Evolutionary conservation across 1,140 invertebrate species (phyloP).

Genomic region (Drusus annulatus): DNA sequence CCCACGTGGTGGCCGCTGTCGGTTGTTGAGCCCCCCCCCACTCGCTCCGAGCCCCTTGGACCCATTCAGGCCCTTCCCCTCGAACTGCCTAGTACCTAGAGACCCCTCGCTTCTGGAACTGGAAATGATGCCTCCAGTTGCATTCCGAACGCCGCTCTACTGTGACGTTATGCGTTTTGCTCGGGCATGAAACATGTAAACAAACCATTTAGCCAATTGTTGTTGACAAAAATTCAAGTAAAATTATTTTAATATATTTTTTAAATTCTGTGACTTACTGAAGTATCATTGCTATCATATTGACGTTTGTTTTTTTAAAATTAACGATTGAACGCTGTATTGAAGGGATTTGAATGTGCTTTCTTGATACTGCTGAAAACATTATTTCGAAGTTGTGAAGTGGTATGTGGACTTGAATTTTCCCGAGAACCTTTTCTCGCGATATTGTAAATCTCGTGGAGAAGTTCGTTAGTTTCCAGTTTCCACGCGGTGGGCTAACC

Average conservation of each 20-base stretch:
- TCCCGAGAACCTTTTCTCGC: conserved; percentile 17
- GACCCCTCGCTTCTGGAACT: not conserved
- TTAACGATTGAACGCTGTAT: too few relatives aligned
- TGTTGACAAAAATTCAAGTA: too few relatives aligned
- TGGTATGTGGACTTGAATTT: not conserved
- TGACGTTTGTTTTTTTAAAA: too few relatives aligned
- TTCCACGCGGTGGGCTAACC: conserved; percentile 35
- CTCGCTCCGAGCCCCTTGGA: conserved; percentile 14
- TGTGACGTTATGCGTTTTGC: not conserved
- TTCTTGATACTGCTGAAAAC: not conserved
- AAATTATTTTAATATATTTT: too few relatives aligned
- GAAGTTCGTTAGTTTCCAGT: conserved; percentile 6
- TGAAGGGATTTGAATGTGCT: not conserved
- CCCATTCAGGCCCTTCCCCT: conserved; percentile 39
- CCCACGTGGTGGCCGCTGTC: conserved; percentile 34
- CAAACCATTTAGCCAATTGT: not conserved
- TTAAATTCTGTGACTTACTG: too few relatives aligned
- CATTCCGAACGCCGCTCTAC: conserved; percentile 27
- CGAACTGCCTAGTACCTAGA: conserved; percentile 1
- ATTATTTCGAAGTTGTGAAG: not conserved
- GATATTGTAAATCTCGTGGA: not conserved
- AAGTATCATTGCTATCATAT: too few relatives aligned
- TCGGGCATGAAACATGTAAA: conserved; percentile 17
- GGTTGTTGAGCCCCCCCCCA: conserved; percentile 29
- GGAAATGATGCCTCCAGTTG: conserved; percentile 39